Conservation (phyloP, 2,797 vertebrate species). For the Amniataba percoides region DNA sequence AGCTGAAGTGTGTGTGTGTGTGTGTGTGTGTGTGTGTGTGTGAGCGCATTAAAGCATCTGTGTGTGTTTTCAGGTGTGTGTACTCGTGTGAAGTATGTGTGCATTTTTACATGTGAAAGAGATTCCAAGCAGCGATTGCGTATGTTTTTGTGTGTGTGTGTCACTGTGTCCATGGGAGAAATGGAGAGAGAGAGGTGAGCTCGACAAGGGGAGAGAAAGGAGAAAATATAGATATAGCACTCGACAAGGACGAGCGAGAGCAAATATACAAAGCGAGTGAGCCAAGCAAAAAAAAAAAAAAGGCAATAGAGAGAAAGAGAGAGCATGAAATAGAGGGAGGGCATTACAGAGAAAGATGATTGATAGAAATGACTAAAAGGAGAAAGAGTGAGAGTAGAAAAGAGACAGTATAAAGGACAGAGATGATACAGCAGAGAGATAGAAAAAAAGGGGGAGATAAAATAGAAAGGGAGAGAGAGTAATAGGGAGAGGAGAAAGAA, state of each 20-base stretch:
- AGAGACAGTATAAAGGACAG: constrained; percentile 28
- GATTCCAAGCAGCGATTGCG: background rate
- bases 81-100: constrained; percentile 30
- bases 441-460: constrained; percentile 30
- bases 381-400: constrained; percentile 29
- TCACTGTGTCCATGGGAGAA: constrained; percentile 27
- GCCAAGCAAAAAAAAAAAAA: constrained; percentile 49
- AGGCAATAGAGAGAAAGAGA: constrained; percentile 38
- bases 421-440: constrained; percentile 34
- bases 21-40: background rate
- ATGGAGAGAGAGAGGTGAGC: constrained; percentile 32
- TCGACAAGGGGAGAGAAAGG: background rate
- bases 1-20: constrained; percentile 38
- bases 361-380: constrained; percentile 56
- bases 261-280: constrained; percentile 45
- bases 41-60: constrained; percentile 10
- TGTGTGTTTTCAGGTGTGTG: constrained; percentile 31
- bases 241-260: constrained; percentile 41
- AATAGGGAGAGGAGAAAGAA: background rate
- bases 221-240: constrained; percentile 39
- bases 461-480: background rate
- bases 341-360: constrained; percentile 54
- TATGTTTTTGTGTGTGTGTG: constrained; percentile 5
- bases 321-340: constrained; percentile 36
- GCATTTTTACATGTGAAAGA: constrained; percentile 45